Percentiles rank a stretch among this genome's conserved stretches.
These are phyloP conservation scores for Archaeoteleia sp. DNA, from an alignment of 2,888 invertebrate genomes.

Conservation along the genomic window DNA sequence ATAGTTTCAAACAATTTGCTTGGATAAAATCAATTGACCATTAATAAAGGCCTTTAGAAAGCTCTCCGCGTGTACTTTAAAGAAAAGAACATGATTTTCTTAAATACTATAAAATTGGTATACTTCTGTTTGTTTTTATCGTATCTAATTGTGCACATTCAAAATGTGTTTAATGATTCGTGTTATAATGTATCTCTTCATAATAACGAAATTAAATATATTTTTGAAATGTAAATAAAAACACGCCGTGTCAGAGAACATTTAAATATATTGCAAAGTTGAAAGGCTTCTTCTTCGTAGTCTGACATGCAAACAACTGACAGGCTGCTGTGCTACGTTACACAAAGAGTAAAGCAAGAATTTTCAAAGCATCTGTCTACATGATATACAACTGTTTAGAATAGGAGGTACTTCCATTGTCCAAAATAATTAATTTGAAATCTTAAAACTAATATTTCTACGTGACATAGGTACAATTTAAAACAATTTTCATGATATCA, in stretches of 20 bases:
- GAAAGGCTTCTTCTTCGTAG: constrained; percentile 8
- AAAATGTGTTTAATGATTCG: too few relatives aligned
- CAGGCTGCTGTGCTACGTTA: constrained; percentile 13
- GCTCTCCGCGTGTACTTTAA: background rate
- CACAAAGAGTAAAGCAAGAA: constrained; percentile 27
- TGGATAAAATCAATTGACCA: constrained; percentile 36
- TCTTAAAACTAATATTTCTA: constrained; percentile 1
- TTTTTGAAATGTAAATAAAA: too few relatives aligned
- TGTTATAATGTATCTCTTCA: background rate
- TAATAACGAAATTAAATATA: constrained; percentile 1
- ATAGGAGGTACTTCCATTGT: constrained; percentile 9
- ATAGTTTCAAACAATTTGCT: constrained; percentile 43
- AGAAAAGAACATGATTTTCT: constrained; percentile 6
- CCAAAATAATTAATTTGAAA: constrained; percentile 1
- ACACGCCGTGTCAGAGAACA: background rate
- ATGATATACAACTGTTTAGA: constrained; percentile 17
- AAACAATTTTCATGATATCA: too few relatives aligned
- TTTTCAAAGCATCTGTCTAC: constrained; percentile 28
- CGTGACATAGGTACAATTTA: background rate
- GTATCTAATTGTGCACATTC: too few relatives aligned
- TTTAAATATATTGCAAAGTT: constrained; percentile 14
- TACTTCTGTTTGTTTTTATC: background rate
- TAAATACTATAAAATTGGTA: too few relatives aligned
- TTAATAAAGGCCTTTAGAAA: constrained; percentile 35
- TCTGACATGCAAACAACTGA: constrained; percentile 18